A percentile compares a stretch with the other conserved stretches of the same genome.
Conservation (phyloP, 2,888 invertebrate species). For the Crocallis elinguaria region DNA sequence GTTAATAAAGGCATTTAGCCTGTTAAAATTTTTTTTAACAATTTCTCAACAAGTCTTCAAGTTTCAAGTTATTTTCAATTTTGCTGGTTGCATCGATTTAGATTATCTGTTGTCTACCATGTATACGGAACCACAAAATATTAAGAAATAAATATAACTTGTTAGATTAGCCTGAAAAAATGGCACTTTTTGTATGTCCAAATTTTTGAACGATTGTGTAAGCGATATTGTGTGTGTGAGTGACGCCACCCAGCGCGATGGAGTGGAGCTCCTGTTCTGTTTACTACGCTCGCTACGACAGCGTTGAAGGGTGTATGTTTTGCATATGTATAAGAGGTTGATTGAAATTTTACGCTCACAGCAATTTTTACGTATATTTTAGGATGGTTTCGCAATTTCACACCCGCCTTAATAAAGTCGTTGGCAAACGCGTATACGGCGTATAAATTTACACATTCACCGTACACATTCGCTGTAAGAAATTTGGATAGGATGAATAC, state of each 20-base stretch:
- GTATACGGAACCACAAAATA: too few relatives aligned
- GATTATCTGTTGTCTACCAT: too few relatives aligned
- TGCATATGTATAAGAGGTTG: slow-evolving; percentile 79
- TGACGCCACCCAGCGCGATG: not conserved
- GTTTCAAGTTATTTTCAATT: too few relatives aligned
- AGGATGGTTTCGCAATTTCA: slow-evolving; percentile 66
- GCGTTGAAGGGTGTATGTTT: slow-evolving; percentile 47
- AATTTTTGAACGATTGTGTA: not conserved
- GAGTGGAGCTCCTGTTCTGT: slow-evolving; percentile 4
- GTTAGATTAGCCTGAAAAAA: too few relatives aligned
- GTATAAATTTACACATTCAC: slow-evolving; percentile 45
- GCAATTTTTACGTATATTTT: slow-evolving; percentile 78
- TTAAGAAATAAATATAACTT: too few relatives aligned
- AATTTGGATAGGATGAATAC: slow-evolving; percentile 25
- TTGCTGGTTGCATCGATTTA: too few relatives aligned
- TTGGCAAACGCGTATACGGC: slow-evolving; percentile 48
- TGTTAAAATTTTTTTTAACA: too few relatives aligned
- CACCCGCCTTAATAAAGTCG: slow-evolving; percentile 63
- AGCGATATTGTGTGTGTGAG: not conserved
- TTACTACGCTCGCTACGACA: slow-evolving; percentile 1
- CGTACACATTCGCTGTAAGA: slow-evolving; percentile 17
- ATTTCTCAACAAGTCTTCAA: too few relatives aligned
- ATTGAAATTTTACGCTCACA: slow-evolving; percentile 80
- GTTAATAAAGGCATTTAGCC: too few relatives aligned
- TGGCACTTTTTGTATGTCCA: not conserved